phyloP scores from a whole-genome alignment of 2,888 invertebrate genomes.

The Trichogramma evanescens region DNA sequence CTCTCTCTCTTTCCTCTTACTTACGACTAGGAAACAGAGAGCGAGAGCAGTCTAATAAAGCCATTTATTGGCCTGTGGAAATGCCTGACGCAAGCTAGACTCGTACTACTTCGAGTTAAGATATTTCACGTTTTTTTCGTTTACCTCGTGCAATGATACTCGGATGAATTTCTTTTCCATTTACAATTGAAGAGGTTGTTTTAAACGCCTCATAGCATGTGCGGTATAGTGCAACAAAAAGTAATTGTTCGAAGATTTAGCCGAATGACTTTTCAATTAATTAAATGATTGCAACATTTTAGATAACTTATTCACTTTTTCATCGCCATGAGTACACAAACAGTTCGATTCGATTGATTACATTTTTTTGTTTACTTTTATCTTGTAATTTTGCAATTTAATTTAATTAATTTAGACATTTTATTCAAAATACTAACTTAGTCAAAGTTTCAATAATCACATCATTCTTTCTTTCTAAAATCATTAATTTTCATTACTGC shows the following conservation, averaged over 20 bases:
- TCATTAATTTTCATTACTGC: no score
- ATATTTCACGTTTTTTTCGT: background rate
- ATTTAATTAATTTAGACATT: no score
- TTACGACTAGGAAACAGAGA: background rate
- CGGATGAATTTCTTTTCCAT: conserved; percentile 3
- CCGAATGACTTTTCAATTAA: background rate
- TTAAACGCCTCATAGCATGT: no score
- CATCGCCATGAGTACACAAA: background rate
- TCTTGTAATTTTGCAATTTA: no score
- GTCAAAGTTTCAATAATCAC: no score
- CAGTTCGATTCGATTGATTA: no score
- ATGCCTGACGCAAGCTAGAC: background rate
- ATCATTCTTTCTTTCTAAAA: no score
- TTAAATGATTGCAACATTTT: conserved; percentile 1
- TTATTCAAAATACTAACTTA: no score
- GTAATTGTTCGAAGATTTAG: background rate
- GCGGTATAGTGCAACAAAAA: background rate
- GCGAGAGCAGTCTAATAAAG: background rate
- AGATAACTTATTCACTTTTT: background rate
- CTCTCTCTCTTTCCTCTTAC: background rate
- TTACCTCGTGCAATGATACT: background rate
- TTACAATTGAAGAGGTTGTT: no score
- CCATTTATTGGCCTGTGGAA: background rate
- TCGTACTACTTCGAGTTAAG: background rate
- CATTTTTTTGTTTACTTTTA: no score